Percentiles rank a stretch among this genome's conserved stretches.
Conservation (phyloP, 2,888 invertebrate species). For the Pristionchus fissidentatus region DNA sequence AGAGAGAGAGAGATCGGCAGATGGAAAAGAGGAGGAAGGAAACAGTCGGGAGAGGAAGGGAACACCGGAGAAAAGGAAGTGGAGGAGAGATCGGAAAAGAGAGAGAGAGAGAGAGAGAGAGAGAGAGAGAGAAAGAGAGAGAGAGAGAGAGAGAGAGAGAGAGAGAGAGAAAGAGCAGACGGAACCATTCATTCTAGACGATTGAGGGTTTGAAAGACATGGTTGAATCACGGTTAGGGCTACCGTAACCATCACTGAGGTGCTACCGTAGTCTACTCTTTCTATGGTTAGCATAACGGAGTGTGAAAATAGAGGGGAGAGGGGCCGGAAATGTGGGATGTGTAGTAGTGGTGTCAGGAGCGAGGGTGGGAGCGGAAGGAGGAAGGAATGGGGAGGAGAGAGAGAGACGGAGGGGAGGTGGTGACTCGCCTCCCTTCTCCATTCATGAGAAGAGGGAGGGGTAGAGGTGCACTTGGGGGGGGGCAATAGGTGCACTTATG, state of each 20-base stretch:
- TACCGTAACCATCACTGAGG: too few relatives aligned
- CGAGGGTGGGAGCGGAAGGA: neutral
- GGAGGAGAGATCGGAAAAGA: too few relatives aligned
- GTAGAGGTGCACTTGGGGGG: neutral
- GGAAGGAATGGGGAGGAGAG: neutral
- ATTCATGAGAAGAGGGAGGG: neutral
- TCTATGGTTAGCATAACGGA: neutral
- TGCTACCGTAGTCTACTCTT: neutral
- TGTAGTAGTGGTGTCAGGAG: neutral
- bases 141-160: constrained; percentile 11
- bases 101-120: neutral
- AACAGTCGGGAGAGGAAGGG: neutral
- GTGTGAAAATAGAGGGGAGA: neutral
- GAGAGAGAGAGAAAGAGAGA: neutral
- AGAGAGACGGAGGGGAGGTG: neutral
- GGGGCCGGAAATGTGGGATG: neutral
- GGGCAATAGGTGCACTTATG: too few relatives aligned
- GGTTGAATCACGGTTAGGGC: too few relatives aligned
- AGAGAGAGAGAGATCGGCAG: neutral
- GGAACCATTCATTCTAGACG: neutral
- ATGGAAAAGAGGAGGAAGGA: neutral
- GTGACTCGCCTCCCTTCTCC: too few relatives aligned
- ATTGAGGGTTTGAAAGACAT: too few relatives aligned
- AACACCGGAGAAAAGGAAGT: neutral
- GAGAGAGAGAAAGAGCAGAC: neutral